Conservation (phyloP, 2,888 invertebrate species). For the Anarsia innoxiella region DNA sequence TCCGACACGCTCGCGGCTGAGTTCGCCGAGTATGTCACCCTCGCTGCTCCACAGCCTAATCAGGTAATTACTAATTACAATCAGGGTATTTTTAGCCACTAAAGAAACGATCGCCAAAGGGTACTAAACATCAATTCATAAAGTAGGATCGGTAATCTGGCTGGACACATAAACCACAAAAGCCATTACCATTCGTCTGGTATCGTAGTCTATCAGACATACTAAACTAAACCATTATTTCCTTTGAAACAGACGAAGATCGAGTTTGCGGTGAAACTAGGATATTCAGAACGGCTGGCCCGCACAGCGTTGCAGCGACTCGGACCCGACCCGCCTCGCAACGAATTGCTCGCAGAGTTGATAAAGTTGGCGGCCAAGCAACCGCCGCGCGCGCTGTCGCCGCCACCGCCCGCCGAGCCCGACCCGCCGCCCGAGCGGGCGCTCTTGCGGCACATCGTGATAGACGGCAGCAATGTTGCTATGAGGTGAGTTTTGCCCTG, state of each 20-base stretch:
- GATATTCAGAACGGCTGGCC: constrained; percentile 91
- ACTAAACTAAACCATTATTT: no score
- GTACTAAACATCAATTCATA: no score
- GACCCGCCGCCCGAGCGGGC: constrained; percentile 53
- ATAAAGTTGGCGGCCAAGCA: constrained; percentile 84
- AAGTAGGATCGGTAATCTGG: no score
- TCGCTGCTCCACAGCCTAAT: constrained; percentile 52
- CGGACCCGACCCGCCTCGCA: constrained; percentile 89
- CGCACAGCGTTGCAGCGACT: constrained; percentile 87
- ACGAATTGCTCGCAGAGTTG: constrained; percentile 91
- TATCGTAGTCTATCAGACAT: no score
- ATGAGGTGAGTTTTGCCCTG: constrained; percentile 91
- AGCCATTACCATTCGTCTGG: no score
- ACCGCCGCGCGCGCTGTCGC: constrained; percentile 49
- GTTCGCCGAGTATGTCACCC: constrained; percentile 87
- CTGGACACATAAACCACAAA: no score
- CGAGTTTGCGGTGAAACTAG: constrained; percentile 93
- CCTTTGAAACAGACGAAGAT: constrained; percentile 80
- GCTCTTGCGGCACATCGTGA: constrained; percentile 84
- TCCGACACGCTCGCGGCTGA: constrained; percentile 91
- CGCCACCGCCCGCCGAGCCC: constrained; percentile 44
- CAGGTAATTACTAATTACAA: constrained; percentile 34
- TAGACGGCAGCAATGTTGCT: constrained; percentile 96
- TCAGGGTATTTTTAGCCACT: neutral
- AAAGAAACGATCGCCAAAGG: no score